Evolutionary conservation across 1,140 invertebrate species (phyloP).

Genomic region (Drosophila albomicans): DNA sequence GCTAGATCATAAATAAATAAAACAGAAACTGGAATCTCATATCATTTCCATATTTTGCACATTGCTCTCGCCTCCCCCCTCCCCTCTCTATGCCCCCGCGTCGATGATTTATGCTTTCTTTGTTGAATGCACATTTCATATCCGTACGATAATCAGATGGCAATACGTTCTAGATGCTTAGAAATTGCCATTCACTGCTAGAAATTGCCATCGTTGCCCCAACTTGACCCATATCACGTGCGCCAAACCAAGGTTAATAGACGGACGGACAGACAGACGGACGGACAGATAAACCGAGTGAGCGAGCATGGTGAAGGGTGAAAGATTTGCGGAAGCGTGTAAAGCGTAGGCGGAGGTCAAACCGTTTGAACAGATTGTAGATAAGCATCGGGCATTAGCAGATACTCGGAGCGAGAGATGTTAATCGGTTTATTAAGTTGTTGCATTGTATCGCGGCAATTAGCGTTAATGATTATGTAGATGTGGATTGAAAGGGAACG

Average conservation of each 20-base stretch:
- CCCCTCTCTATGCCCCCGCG: neutral
- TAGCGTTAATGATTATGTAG: constrained; percentile 9
- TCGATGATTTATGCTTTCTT: constrained; percentile 23
- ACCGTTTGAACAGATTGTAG: constrained; percentile 23
- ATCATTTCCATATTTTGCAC: constrained; percentile 25
- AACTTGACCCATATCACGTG: constrained; percentile 16
- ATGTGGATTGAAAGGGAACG: constrained; percentile 22
- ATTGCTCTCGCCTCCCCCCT: neutral
- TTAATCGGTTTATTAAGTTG: constrained; percentile 16
- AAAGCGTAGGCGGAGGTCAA: constrained; percentile 61
- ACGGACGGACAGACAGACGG: neutral
- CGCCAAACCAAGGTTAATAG: neutral
- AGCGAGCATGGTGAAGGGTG: constrained; percentile 31
- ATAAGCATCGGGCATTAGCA: constrained; percentile 16
- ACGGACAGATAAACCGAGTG: neutral
- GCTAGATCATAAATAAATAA: constrained; percentile 33
- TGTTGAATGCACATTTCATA: constrained; percentile 13
- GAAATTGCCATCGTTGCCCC: neutral
- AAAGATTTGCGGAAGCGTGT: constrained; percentile 58
- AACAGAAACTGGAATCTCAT: constrained; percentile 32
- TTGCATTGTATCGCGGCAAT: constrained; percentile 24
- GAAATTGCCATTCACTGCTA: too few species aligned
- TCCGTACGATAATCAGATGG: neutral
- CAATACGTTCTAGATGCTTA: constrained; percentile 3
- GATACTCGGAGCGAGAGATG: neutral